Conservation (phyloP, 2,797 vertebrate species). For the Smutsia gigantea region DNA sequence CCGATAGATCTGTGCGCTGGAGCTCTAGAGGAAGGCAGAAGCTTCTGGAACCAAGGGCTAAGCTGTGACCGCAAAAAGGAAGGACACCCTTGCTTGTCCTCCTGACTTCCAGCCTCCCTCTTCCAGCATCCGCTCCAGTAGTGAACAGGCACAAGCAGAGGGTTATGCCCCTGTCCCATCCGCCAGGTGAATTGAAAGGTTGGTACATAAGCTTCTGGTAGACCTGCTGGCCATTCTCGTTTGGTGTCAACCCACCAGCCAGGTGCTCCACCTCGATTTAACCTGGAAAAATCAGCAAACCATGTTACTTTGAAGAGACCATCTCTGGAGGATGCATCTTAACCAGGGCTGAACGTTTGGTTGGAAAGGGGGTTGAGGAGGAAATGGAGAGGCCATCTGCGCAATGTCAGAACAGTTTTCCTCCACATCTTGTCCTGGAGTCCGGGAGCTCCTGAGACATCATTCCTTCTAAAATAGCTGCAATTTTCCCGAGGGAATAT, state of each 20-base stretch:
- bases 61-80: fast-evolving
- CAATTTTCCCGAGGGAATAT: not conserved
- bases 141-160: not conserved
- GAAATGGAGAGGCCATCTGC: not conserved
- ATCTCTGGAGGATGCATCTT: not conserved
- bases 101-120: not conserved
- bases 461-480: fast-evolving
- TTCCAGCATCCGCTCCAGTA: too few species aligned
- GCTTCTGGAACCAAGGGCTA: fast-evolving
- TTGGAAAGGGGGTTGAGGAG: not conserved
- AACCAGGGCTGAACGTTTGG: too few species aligned
- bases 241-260: too few species aligned
- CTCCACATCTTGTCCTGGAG: not conserved
- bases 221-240: not conserved
- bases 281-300: not conserved
- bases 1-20: fast-evolving
- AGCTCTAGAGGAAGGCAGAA: fast-evolving
- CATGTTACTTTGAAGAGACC: fast-evolving
- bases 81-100: not conserved
- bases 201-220: not conserved
- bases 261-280: fast-evolving
- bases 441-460: not conserved
- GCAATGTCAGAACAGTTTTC: not conserved
- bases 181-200: fast-evolving
- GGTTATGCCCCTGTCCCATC: too few species aligned